Conservation (phyloP, 2,113 vertebrate species). For the Lasiurus cinereus region DNA sequence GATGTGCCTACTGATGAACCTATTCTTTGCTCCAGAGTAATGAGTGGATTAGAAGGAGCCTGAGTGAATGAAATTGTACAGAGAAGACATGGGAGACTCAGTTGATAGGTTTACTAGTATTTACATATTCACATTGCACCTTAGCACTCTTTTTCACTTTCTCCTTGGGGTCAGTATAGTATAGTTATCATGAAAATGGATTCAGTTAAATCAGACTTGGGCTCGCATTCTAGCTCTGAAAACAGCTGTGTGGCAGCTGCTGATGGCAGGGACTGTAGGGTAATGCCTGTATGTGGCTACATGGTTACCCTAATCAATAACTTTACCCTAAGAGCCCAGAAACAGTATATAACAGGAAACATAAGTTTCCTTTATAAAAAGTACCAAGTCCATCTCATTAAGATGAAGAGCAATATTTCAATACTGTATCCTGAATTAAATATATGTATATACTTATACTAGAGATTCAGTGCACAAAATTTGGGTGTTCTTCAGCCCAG, state of each 20-base stretch:
- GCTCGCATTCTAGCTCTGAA: conserved; percentile 35
- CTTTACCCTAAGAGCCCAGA: background rate
- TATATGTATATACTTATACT: background rate
- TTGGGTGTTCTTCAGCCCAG: too few relatives aligned
- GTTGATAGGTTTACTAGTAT: background rate
- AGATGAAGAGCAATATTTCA: background rate
- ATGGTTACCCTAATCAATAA: background rate
- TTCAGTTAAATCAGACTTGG: background rate
- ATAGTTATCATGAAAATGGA: background rate
- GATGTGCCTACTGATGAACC: background rate
- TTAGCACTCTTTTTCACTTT: background rate
- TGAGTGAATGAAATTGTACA: background rate
- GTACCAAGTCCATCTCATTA: background rate
- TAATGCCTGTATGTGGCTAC: background rate
- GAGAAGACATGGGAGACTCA: background rate
- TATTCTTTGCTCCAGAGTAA: background rate
- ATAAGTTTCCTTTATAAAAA: conserved; percentile 36
- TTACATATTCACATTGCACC: background rate
- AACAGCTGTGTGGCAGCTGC: background rate
- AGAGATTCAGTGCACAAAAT: too few relatives aligned
- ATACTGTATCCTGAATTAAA: conserved; percentile 31
- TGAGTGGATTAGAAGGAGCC: background rate
- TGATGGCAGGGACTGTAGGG: background rate
- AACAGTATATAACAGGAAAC: conserved; percentile 6
- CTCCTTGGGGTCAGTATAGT: background rate